phyloP scores from a whole-genome alignment of 1,140 invertebrate genomes.

The Megalopta genalis region DNA sequence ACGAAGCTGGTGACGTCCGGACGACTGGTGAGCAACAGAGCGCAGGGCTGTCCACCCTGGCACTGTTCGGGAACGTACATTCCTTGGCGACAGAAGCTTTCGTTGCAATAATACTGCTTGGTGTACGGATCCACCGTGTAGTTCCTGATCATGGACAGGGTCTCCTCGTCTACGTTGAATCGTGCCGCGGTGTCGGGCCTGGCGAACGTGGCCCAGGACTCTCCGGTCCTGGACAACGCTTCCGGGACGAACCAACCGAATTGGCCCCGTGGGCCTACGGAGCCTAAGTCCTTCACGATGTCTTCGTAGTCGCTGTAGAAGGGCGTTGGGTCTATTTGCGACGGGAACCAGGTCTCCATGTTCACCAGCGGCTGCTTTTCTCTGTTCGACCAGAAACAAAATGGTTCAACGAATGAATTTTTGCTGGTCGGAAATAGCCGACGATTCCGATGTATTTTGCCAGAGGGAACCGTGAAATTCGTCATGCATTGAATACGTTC shows the following conservation, averaged over 20 bases:
- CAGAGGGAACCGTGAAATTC: too few species aligned
- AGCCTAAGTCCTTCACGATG: constrained; percentile 82
- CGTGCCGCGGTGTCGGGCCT: constrained; percentile 72
- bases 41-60: constrained; percentile 77
- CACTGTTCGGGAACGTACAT: constrained; percentile 83
- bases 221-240: constrained; percentile 68
- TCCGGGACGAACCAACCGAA: constrained; percentile 87
- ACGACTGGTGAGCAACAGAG: constrained; percentile 82
- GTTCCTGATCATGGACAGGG: constrained; percentile 57
- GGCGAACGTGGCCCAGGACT: constrained; percentile 81
- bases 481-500: too few species aligned
- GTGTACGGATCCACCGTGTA: constrained; percentile 49
- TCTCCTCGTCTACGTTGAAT: constrained; percentile 77
- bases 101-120: constrained; percentile 77
- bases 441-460: too few species aligned
- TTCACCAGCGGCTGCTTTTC: constrained; percentile 85
- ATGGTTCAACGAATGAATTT: too few species aligned
- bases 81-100: constrained; percentile 80
- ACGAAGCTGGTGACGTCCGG: constrained; percentile 80
- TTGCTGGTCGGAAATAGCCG: too few species aligned
- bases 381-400: constrained; percentile 56
- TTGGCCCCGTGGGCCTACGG: constrained; percentile 83
- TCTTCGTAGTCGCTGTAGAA: constrained; percentile 72
- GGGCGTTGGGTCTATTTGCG: constrained; percentile 80
- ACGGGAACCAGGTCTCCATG: constrained; percentile 85